Percentiles rank a stretch among this genome's conserved stretches.
Conservation (phyloP, 1,140 invertebrate species). For the Theocolax elegans region DNA sequence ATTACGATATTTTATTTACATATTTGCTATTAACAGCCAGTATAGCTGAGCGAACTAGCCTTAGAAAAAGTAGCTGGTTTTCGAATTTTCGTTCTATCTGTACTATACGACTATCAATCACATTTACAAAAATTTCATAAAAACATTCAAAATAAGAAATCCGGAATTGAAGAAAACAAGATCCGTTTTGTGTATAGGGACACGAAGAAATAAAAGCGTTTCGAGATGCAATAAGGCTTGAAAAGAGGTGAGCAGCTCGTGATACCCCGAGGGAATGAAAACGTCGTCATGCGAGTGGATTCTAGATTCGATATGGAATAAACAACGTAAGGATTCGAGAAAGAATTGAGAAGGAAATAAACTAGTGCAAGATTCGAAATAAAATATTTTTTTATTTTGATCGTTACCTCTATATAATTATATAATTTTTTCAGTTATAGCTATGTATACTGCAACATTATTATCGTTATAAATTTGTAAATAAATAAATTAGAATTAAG, state of each 20-base stretch:
- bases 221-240: slow-evolving; percentile 32
- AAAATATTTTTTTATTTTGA: neutral
- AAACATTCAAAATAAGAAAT: neutral
- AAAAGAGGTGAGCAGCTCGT: slow-evolving; percentile 33
- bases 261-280: slow-evolving; percentile 34
- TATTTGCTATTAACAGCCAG: too few relatives aligned
- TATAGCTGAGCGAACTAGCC: too few relatives aligned
- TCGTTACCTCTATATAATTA: neutral
- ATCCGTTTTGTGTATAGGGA: slow-evolving; percentile 38
- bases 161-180: slow-evolving; percentile 16
- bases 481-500: slow-evolving; percentile 17
- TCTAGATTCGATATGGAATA: slow-evolving; percentile 37
- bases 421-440: neutral
- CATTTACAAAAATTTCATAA: slow-evolving; percentile 1
- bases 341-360: slow-evolving; percentile 23
- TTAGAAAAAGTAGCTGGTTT: too few relatives aligned
- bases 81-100: too few relatives aligned
- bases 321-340: slow-evolving; percentile 8
- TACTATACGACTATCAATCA: slow-evolving; percentile 6
- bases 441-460: neutral
- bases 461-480: neutral
- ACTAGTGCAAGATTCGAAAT: neutral
- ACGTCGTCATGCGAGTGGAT: slow-evolving; percentile 34
- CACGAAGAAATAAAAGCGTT: slow-evolving; percentile 28
- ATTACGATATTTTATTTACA: too few relatives aligned